These are phyloP conservation scores for Oreochromis niloticus DNA, from an alignment of 2,113 vertebrate genomes.

Conservation along the genomic window DNA sequence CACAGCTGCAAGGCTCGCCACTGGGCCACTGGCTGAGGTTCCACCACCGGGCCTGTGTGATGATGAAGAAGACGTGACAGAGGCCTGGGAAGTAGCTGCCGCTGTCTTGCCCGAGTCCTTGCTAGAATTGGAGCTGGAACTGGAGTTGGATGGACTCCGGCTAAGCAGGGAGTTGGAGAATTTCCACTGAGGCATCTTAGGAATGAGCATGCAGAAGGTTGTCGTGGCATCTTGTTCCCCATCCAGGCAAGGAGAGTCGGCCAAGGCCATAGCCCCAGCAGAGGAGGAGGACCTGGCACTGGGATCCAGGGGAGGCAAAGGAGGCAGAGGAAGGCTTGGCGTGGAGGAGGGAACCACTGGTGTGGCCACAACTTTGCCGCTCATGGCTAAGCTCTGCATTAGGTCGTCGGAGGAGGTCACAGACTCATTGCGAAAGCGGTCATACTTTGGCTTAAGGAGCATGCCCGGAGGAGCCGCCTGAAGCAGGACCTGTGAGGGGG, in stretches of 20 bases:
- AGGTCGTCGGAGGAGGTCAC: slow-evolving; percentile 82
- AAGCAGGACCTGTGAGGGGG: slow-evolving; percentile 49
- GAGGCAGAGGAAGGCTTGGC: slow-evolving; percentile 65
- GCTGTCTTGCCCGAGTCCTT: slow-evolving; percentile 72
- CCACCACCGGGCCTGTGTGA: slow-evolving; percentile 27
- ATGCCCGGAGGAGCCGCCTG: slow-evolving; percentile 76
- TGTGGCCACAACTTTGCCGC: slow-evolving; percentile 76
- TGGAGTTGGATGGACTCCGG: slow-evolving; percentile 80
- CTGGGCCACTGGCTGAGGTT: slow-evolving; percentile 54
- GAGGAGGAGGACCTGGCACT: slow-evolving; percentile 51
- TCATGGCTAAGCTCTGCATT: slow-evolving; percentile 81
- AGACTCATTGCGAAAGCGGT: slow-evolving; percentile 83
- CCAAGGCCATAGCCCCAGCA: slow-evolving; percentile 65
- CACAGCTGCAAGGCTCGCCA: slow-evolving; percentile 80
- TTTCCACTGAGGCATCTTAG: slow-evolving; percentile 92
- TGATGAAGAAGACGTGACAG: slow-evolving; percentile 26
- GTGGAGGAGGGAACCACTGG: slow-evolving; percentile 69
- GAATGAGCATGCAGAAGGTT: slow-evolving; percentile 92
- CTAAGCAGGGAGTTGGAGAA: slow-evolving; percentile 85
- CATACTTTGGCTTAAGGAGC: slow-evolving; percentile 88
- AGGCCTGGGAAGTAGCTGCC: slow-evolving; percentile 31
- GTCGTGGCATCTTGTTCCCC: slow-evolving; percentile 83
- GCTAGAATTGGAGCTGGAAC: slow-evolving; percentile 74
- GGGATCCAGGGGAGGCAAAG: slow-evolving; percentile 70
- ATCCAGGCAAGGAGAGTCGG: slow-evolving; percentile 74